Base-by-base conservation (phyloP, 2,113 vertebrate species). In the Lagopus leucura region DNA sequence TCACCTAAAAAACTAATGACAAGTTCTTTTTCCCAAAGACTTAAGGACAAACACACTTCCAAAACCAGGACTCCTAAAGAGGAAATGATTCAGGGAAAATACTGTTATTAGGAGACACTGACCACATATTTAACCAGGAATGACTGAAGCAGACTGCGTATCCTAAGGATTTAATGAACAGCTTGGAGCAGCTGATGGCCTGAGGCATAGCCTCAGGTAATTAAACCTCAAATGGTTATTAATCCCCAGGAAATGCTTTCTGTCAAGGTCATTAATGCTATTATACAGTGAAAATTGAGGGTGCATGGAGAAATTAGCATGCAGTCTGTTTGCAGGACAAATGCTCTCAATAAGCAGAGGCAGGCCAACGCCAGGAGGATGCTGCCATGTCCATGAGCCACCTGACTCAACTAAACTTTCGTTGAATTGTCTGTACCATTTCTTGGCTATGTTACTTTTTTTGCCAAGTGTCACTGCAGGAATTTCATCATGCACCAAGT, bases 201-300 rank as follows among this genome's bases (percentile, higher is more conserved):
- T 94, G 69, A 90, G 42, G 95, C 63, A 88, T 3, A 91, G 92
- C 88, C 67, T 86, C 92, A 92, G 93, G 96, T 88, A 92, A 95
- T 47, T 97, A 95, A 95, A 92, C 58, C 86, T 90, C 80, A 92
- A 89, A 96, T 86, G 82, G 81, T 93, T 86, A 89, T 45, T 86
- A 96, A 77, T 92, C 80, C 92, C 82, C 61, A 88, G 91, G 81
- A 95, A 73, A 92, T 65, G 36, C 60, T 90, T 92, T 92, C 64
- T 91, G 70, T 77, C 82, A 96, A 96, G 93, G 95, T 94, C 96
- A 95, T 91, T 94, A 90, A 89, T 85, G 87, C 52, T 78, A 66
- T 89, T 94, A 84, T 86, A 86, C 90, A 89, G 45, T 82, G 84
- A 25, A 82, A 83, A 95, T 27, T 48, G 71, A 88, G 73, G 52